phyloP scores from a whole-genome alignment of 2,113 vertebrate genomes.

The Syngnathus floridae region DNA sequence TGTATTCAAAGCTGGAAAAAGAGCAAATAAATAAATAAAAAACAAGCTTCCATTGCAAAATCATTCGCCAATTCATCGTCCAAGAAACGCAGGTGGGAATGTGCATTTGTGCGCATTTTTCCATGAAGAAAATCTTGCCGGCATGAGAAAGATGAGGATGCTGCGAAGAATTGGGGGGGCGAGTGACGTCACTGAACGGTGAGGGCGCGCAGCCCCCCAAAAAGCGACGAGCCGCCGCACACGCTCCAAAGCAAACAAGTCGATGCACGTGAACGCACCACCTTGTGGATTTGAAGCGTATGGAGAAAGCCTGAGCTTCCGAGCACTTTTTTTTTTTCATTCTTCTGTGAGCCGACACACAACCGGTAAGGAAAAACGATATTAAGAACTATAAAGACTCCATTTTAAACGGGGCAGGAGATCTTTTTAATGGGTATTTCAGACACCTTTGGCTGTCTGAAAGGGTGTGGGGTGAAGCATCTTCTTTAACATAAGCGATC shows the following conservation, averaged over 20 bases:
- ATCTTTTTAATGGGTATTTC: not conserved
- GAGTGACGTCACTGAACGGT: slow-evolving; percentile 74
- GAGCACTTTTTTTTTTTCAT: slow-evolving; percentile 22
- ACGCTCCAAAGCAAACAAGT: slow-evolving; percentile 38
- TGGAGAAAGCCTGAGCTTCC: slow-evolving; percentile 49
- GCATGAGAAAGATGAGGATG: not conserved
- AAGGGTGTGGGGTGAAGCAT: not conserved
- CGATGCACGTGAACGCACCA: slow-evolving; percentile 51
- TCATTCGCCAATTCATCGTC: not conserved
- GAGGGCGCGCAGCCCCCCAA: slow-evolving; percentile 66
- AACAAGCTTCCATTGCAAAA: not conserved
- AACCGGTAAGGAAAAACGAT: slow-evolving; percentile 55
- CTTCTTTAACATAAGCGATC: no score
- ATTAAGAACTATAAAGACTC: not conserved
- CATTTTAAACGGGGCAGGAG: not conserved
- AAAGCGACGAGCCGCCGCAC: slow-evolving; percentile 60
- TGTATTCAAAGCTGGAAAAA: not conserved
- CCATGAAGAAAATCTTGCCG: not conserved
- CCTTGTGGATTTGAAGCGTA: not conserved
- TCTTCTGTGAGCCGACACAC: slow-evolving; percentile 38
- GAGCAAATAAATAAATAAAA: not conserved
- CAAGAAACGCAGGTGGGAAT: not conserved
- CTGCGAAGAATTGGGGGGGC: not conserved
- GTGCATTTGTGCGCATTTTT: not conserved
- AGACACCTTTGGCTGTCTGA: not conserved